Evolutionary conservation across 2,888 invertebrate species (phyloP), one percentile per base, ranked within the genome.

Genomic region (Serrognathus titanus): DNA sequence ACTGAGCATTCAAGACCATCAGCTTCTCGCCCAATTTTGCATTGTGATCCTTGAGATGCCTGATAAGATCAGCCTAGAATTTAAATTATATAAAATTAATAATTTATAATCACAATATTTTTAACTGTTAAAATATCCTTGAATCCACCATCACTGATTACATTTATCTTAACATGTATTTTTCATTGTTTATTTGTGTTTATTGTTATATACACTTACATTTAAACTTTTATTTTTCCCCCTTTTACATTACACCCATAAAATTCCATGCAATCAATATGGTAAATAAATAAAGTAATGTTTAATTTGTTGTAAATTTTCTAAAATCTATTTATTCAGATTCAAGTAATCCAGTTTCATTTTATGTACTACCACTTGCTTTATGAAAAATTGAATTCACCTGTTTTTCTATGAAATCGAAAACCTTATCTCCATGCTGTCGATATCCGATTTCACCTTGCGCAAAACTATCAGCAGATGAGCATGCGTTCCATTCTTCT

Each of bases 41-140:
- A 66, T 88, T 87, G 63, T 87, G 86, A 68, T 88, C 87, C 63
- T 82, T 82, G 54, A 88, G 76, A 69, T 86, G 86, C 68, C 82
- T 79, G 62, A 89, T 88, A 7, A 88, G 77, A 75, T 88, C 88
- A 24, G 88, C 87, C 79, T 81, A 62, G 48, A 70, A 65, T 37
- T 16, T 16, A 16, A 16, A 16, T 3, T 3, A 2, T 39, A 53
- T 48, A 56, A 31, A 35, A 37, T 38, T 40, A 43, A 10, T 49
- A 10, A 10, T 45, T 31, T 12, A 13, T 35, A 16, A 16, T 16
- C 16, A 16, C 16, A 11, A 38, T 10, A n/a, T n/a, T n/a, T n/a
- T n/a, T n/a, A n/a, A n/a, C n/a, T n/a, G n/a, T n/a, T n/a, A n/a
- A n/a, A n/a, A n/a, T n/a, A n/a, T n/a, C n/a, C n/a, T n/a, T n/a